Evolutionary conservation across 1,140 invertebrate species (phyloP).

Genomic region (Zaprionus davidi): DNA sequence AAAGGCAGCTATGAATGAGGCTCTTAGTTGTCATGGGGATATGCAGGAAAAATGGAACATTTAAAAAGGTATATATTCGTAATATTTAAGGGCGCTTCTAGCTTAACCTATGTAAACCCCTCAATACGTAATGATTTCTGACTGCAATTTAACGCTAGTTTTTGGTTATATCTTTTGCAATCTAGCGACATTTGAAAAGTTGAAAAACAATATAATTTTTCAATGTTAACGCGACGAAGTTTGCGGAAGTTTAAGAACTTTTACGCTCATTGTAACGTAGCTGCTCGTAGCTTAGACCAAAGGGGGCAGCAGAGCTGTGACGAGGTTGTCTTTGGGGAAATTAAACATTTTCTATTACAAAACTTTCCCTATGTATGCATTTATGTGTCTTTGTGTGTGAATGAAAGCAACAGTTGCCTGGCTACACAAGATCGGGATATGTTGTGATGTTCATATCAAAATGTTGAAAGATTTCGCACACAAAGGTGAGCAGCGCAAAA

Average conservation of each 20-base stretch:
- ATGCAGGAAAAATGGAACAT: background rate
- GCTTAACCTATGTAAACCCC: background rate
- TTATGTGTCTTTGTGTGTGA: conserved; percentile 38
- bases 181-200: conserved; percentile 80
- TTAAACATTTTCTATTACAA: conserved; percentile 84
- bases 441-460: conserved; percentile 69
- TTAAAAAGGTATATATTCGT: background rate
- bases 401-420: conserved; percentile 71
- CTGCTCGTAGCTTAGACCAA: conserved; percentile 66
- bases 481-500: conserved; percentile 21
- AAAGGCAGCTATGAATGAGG: background rate
- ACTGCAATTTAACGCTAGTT: conserved; percentile 58
- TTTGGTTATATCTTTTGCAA: conserved; percentile 60
- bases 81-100: background rate
- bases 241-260: conserved; percentile 55
- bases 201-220: conserved; percentile 76
- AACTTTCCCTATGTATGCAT: conserved; percentile 57
- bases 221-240: conserved; percentile 51
- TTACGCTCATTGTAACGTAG: conserved; percentile 40
- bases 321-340: conserved; percentile 80
- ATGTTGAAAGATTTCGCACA: conserved; percentile 47
- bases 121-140: background rate
- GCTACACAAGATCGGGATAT: conserved; percentile 39
- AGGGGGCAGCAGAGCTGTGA: conserved; percentile 62
- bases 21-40: background rate